Conservation (phyloP, 2,797 vertebrate species). For the Varecia variegata region DNA sequence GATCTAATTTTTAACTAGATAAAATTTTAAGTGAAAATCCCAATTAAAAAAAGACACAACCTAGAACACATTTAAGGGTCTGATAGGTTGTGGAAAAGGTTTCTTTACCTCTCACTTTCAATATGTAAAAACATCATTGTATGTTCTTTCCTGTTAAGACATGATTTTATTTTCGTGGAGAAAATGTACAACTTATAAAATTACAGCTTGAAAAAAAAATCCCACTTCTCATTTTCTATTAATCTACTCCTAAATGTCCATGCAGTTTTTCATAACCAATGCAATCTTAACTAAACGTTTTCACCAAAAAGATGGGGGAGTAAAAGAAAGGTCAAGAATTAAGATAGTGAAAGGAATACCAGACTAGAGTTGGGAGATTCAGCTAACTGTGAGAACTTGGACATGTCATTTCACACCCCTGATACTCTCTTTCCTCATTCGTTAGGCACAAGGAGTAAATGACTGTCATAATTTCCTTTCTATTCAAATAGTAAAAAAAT, state of each 20-base stretch:
- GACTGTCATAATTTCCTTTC: background rate
- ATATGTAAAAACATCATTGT: background rate
- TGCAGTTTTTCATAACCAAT: background rate
- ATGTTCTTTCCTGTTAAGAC: background rate
- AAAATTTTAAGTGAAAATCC: constrained; percentile 24
- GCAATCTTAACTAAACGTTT: constrained; percentile 11
- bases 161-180: background rate
- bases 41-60: background rate
- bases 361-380: background rate
- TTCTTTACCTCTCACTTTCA: background rate
- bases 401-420: background rate
- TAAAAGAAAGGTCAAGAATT: background rate
- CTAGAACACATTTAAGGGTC: background rate
- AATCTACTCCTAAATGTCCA: background rate
- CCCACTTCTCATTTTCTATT: background rate
- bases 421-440: background rate
- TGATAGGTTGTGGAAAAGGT: background rate
- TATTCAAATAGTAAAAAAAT: background rate
- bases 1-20: constrained; percentile 73
- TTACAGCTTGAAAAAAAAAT: constrained; percentile 6
- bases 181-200: background rate
- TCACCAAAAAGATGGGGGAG: background rate
- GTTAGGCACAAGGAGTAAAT: background rate
- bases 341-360: background rate
- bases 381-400: background rate